Conservation (phyloP, 2,888 invertebrate genomes). For the Callosobruchus maculatus region DNA sequence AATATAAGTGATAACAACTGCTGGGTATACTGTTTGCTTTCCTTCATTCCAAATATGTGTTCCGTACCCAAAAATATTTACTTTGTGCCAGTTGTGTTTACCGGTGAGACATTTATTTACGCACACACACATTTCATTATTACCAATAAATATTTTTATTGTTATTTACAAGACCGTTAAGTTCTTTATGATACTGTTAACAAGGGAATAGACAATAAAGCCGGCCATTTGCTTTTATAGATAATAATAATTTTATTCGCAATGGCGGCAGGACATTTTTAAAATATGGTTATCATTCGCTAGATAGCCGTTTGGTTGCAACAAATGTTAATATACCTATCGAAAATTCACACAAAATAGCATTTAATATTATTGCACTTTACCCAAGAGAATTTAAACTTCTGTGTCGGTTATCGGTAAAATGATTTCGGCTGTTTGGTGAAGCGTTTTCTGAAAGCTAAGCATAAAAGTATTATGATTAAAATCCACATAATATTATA, state of each 20-base stretch:
- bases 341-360: background rate
- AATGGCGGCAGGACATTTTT: background rate
- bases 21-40: background rate
- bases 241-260: conserved; percentile 3
- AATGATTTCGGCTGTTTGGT: too few relatives aligned
- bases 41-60: background rate
- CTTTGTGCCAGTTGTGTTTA: background rate
- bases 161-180: conserved; percentile 23
- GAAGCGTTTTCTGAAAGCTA: too few relatives aligned
- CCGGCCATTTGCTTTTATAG: conserved; percentile 18
- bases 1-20: background rate
- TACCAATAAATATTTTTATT: conserved; percentile 25
- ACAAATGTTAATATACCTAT: background rate
- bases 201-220: conserved; percentile 21
- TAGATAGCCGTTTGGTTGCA: background rate
- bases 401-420: too few relatives aligned
- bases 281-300: background rate
- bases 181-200: conserved; percentile 18
- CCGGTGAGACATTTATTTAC: background rate
- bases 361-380: too few relatives aligned
- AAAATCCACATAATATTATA: too few relatives aligned
- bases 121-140: conserved; percentile 7
- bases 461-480: too few relatives aligned
- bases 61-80: background rate
- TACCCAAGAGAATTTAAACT: too few relatives aligned